Evolutionary conservation across 37 sponge, comb jelly and placozoan species (phyloP).

Genomic region (Bolinopsis microptera): DNA sequence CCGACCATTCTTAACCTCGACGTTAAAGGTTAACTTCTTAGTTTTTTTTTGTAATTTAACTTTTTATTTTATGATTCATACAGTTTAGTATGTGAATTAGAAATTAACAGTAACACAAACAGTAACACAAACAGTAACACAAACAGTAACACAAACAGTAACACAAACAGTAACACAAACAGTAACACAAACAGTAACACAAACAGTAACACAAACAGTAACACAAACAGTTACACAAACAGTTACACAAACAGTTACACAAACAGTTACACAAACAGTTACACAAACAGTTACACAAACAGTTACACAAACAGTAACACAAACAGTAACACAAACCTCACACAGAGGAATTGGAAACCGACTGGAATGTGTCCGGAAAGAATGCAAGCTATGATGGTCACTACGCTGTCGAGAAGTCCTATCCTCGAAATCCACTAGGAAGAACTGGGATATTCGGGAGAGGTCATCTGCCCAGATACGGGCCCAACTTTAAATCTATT

Average conservation of each 20-base stretch:
- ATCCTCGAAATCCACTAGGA: neutral
- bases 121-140: neutral
- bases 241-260: neutral
- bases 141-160: neutral
- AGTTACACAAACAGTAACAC: neutral
- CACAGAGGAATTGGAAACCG: neutral
- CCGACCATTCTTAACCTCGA: neutral
- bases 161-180: neutral
- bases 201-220: neutral
- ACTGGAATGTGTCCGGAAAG: neutral
- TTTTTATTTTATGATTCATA: no score
- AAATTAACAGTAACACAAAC: neutral
- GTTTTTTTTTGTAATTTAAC: no score
- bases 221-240: neutral
- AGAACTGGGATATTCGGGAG: neutral
- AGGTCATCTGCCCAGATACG: neutral
- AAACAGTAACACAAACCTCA: neutral
- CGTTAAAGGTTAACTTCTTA: neutral
- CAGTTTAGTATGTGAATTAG: no score
- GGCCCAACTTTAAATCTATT: conserved; percentile 13
- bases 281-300: neutral
- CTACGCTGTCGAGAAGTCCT: neutral
- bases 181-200: neutral
- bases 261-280: neutral
- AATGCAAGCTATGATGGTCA: conserved; percentile 10